Evolutionary conservation across 2,113 vertebrate genomes (phyloP).

Genomic region (Ascaphus truei): DNA sequence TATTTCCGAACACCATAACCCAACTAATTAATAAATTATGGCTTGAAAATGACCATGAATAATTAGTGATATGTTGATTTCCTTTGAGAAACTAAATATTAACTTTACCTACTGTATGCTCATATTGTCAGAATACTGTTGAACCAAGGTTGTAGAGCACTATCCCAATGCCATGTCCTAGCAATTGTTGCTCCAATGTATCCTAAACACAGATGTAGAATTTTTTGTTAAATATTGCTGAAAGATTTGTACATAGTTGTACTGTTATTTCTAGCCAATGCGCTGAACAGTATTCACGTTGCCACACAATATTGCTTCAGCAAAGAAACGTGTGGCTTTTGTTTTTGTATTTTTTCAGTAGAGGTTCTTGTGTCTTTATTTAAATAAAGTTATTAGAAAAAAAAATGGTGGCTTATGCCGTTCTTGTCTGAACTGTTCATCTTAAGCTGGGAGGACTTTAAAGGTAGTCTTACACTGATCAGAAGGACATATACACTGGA

Average conservation of each 20-base stretch:
- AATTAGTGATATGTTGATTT: slow-evolving; percentile 44
- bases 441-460: too few species aligned
- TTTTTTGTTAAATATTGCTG: slow-evolving; percentile 65
- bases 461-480: too few species aligned
- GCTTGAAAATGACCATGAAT: not conserved
- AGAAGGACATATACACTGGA: too few species aligned
- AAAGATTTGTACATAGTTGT: slow-evolving; percentile 72
- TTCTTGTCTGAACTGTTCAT: too few species aligned
- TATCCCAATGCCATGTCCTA: slow-evolving; percentile 56
- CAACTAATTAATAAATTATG: not conserved
- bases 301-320: slow-evolving; percentile 72
- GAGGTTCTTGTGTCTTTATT: slow-evolving; percentile 83
- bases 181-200: slow-evolving; percentile 65
- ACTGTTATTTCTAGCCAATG: slow-evolving; percentile 71
- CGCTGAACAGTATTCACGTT: slow-evolving; percentile 74
- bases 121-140: slow-evolving; percentile 63
- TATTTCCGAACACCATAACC: slow-evolving; percentile 2
- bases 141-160: slow-evolving; percentile 65
- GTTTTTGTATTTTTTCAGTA: slow-evolving; percentile 84
- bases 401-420: too few species aligned
- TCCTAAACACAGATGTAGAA: slow-evolving; percentile 65
- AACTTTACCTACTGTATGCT: slow-evolving; percentile 51
- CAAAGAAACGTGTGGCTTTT: slow-evolving; percentile 73
- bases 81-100: slow-evolving; percentile 67
- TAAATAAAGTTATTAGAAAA: slow-evolving; percentile 88